These are phyloP conservation scores for Radopholus similis DNA, from an alignment of 1,140 invertebrate genomes.

Conservation along the genomic window DNA sequence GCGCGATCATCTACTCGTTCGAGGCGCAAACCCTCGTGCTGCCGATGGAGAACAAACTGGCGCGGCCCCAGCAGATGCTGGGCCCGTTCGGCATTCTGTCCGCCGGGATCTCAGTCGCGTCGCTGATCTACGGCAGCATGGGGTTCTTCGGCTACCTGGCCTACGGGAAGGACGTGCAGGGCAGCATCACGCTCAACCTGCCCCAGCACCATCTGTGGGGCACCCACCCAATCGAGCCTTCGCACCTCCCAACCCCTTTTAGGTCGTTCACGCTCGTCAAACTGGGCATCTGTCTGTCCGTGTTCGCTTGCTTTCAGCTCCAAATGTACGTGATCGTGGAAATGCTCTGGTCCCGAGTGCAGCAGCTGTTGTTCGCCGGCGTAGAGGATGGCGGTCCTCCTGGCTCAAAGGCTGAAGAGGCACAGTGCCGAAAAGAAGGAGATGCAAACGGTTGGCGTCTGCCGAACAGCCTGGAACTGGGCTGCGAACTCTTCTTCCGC, in stretches of 20 bases:
- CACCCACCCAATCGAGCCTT: not conserved
- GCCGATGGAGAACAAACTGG: conserved; percentile 52
- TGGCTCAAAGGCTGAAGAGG: not conserved
- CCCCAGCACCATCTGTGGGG: conserved; percentile 24
- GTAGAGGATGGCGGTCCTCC: not conserved
- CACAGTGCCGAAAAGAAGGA: conserved; percentile 52
- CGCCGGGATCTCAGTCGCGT: conserved; percentile 49
- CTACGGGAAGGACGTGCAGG: conserved; percentile 57
- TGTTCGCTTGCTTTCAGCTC: conserved; percentile 67
- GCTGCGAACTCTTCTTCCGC: conserved; percentile 1
- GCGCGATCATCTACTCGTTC: conserved; percentile 54
- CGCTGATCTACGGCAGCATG: conserved; percentile 44
- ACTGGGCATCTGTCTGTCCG: conserved; percentile 61
- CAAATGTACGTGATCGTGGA: conserved; percentile 87
- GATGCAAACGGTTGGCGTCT: conserved; percentile 58
- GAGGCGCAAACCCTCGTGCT: conserved; percentile 57
- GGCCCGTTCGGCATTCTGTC: conserved; percentile 51
- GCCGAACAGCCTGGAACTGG: conserved; percentile 12
- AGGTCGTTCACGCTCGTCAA: conserved; percentile 62
- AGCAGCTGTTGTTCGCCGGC: conserved; percentile 47
- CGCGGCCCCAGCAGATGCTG: conserved; percentile 46
- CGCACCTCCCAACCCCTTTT: conserved; percentile 30
- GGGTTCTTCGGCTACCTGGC: conserved; percentile 59
- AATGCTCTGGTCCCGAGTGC: conserved; percentile 73
- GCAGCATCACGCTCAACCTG: conserved; percentile 57